Conservation (phyloP, 2,797 vertebrate species). For the Atherinosoma microstoma region DNA sequence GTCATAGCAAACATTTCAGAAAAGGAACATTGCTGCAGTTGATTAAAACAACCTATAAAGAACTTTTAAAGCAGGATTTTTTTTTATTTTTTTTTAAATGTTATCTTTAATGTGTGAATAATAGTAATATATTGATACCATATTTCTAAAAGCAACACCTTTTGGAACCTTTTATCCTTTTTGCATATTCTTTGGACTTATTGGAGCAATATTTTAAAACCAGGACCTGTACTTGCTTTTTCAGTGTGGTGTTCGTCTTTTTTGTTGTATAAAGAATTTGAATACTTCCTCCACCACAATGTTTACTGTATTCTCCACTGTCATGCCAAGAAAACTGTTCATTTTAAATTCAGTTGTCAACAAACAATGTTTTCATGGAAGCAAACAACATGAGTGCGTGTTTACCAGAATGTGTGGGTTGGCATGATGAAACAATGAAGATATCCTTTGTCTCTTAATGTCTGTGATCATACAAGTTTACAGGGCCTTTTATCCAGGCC, state of each 20-base stretch:
- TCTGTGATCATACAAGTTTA: constrained; percentile 49
- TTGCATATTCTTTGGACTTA: background rate
- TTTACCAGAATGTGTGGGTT: constrained; percentile 41
- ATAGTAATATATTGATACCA: no score
- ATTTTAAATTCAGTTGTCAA: constrained; percentile 23
- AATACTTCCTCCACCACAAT: background rate
- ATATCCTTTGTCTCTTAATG: constrained; percentile 39
- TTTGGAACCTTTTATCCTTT: background rate
- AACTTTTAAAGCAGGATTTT: background rate
- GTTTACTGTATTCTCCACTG: background rate
- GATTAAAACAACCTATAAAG: background rate
- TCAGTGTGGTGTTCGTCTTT: background rate
- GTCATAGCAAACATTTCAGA: no score
- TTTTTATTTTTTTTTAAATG: no score
- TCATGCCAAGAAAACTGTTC: constrained; percentile 12
- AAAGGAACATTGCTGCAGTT: background rate
- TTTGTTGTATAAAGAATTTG: background rate
- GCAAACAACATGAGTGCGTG: constrained; percentile 24
- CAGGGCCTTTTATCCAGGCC: constrained; percentile 61
- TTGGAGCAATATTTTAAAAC: background rate
- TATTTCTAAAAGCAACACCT: background rate
- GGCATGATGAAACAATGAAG: constrained; percentile 52
- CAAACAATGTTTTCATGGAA: constrained; percentile 2
- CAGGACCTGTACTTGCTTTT: background rate
- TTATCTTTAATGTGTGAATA: no score